Evolutionary conservation across 2,888 invertebrate genomes (phyloP).

Genomic region (Agrotis segetum): DNA sequence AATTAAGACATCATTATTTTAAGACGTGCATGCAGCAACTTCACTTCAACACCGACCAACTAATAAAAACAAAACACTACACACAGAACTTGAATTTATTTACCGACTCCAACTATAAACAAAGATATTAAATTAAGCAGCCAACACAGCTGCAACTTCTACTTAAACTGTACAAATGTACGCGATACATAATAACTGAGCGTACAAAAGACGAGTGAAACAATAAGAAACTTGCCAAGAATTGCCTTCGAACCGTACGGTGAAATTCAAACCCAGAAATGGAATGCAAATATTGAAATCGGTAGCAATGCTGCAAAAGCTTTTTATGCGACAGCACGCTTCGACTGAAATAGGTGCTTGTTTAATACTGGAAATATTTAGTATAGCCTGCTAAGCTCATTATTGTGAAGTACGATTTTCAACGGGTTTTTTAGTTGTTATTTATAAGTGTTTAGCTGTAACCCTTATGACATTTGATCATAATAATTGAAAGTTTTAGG

Average conservation of each 20-base stretch:
- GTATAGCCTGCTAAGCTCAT: slow-evolving; percentile 42
- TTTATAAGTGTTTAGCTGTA: slow-evolving; percentile 10
- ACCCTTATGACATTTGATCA: neutral
- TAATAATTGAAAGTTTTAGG: too few species aligned
- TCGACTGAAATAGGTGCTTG: slow-evolving; percentile 71
- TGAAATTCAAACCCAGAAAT: slow-evolving; percentile 81
- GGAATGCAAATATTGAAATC: slow-evolving; percentile 87
- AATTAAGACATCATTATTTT: slow-evolving; percentile 2
- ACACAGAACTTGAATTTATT: slow-evolving; percentile 49
- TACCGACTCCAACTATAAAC: slow-evolving; percentile 44
- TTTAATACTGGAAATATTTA: slow-evolving; percentile 32
- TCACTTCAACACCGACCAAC: slow-evolving; percentile 10
- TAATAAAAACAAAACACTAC: slow-evolving; percentile 44
- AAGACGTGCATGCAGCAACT: neutral
- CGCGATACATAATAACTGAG: slow-evolving; percentile 62
- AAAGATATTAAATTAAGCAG: slow-evolving; percentile 56
- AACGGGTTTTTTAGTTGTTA: slow-evolving; percentile 28
- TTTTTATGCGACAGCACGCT: slow-evolving; percentile 85
- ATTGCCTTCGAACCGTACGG: slow-evolving; percentile 75
- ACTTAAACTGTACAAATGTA: slow-evolving; percentile 51
- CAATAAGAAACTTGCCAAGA: slow-evolving; percentile 76
- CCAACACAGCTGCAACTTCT: slow-evolving; percentile 38
- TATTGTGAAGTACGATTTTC: slow-evolving; percentile 45
- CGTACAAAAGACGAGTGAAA: slow-evolving; percentile 73
- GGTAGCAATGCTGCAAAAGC: slow-evolving; percentile 76